phyloP scores from a whole-genome alignment of 2,797 vertebrate species.

The Acomys russatus region DNA sequence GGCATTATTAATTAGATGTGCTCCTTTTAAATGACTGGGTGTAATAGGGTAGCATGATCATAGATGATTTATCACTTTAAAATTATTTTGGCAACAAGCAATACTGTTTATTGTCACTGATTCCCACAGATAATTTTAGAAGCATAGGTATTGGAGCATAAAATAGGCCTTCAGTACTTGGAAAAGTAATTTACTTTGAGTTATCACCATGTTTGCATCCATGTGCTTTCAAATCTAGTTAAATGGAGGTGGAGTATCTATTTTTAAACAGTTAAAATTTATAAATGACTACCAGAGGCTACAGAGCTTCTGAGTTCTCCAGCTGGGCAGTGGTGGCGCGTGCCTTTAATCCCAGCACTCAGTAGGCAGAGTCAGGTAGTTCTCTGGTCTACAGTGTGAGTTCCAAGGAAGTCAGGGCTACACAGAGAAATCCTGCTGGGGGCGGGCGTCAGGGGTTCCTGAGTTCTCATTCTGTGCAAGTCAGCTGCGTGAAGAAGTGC shows the following conservation, averaged over 20 bases:
- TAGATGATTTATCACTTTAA: neutral
- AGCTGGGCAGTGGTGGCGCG: too few species aligned
- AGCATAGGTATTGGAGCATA: neutral
- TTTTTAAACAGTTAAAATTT: neutral
- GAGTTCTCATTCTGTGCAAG: neutral
- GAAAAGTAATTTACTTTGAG: neutral
- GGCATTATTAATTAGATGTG: neutral
- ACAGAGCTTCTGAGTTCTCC: neutral
- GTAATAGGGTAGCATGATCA: neutral
- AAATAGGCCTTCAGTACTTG: neutral
- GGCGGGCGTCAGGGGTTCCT: neutral
- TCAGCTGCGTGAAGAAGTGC: neutral
- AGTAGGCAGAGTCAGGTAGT: too few species aligned
- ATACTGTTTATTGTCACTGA: neutral
- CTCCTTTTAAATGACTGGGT: neutral
- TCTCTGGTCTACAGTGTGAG: too few species aligned
- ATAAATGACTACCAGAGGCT: neutral
- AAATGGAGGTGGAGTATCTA: too few species aligned
- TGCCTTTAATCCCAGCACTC: too few species aligned
- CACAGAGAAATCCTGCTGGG: too few species aligned
- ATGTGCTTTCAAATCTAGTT: constrained; percentile 5
- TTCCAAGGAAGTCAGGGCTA: too few species aligned
- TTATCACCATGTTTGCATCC: neutral
- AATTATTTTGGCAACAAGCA: neutral
- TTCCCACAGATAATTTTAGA: neutral